A percentile compares a stretch with the other conserved stretches of the same genome.
Conservation (phyloP, 2,797 vertebrate genomes). For the Hyperoplus immaculatus region DNA sequence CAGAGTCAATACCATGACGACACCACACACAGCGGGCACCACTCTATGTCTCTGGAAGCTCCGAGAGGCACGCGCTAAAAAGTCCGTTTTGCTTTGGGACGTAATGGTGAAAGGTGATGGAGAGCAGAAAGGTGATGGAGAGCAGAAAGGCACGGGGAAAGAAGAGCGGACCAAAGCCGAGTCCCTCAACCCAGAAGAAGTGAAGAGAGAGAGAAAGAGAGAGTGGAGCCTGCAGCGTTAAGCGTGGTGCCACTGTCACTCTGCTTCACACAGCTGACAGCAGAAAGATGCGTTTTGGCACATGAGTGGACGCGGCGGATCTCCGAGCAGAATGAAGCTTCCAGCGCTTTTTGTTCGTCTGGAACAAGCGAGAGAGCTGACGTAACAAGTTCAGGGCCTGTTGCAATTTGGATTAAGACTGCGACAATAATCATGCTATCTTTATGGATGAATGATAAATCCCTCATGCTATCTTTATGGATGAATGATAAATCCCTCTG, state of each 20-base stretch:
- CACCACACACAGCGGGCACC: conserved; percentile 83
- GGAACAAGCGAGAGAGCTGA: conserved; percentile 50
- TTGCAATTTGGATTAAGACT: conserved; percentile 72
- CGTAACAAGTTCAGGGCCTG: conserved; percentile 62
- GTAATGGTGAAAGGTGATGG: conserved; percentile 86
- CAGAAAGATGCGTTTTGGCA: conserved; percentile 56
- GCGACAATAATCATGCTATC: conserved; percentile 65
- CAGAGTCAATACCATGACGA: conserved; percentile 89
- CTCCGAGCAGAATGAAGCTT: conserved; percentile 44
- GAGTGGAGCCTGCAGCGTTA: conserved; percentile 41
- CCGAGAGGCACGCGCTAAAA: conserved; percentile 86
- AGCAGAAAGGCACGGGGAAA: conserved; percentile 48
- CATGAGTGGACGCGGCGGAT: conserved; percentile 39
- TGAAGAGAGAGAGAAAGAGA: background rate
- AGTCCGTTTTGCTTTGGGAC: conserved; percentile 87
- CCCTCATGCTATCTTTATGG: conserved; percentile 64
- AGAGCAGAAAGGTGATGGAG: conserved; percentile 64
- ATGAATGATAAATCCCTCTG: conserved; percentile 71
- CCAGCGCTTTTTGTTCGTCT: conserved; percentile 54
- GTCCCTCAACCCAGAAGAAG: conserved; percentile 18
- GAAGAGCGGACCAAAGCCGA: conserved; percentile 21
- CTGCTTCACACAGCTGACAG: conserved; percentile 62
- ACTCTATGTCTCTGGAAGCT: conserved; percentile 87
- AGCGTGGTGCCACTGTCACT: conserved; percentile 62
- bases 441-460: conserved; percentile 68